These are phyloP conservation scores for Notolabrus celidotus DNA, from an alignment of 2,797 vertebrate species.

Conservation along the genomic window DNA sequence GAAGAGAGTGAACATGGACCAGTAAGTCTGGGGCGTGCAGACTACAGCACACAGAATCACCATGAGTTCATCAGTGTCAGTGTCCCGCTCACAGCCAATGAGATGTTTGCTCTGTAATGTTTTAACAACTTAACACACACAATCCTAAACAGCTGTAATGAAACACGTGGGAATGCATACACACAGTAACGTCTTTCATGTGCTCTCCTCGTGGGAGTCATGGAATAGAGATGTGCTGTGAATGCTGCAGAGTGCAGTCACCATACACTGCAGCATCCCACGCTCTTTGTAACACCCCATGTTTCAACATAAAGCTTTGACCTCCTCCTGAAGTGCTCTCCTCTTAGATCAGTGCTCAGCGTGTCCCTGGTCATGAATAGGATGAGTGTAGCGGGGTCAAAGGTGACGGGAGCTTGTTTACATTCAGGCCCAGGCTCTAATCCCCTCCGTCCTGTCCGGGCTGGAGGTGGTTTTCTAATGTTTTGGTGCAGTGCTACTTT, in stretches of 20 bases:
- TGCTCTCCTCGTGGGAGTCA: constrained; percentile 33
- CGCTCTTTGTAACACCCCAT: constrained; percentile 3
- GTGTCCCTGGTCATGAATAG: constrained; percentile 27
- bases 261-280: not conserved
- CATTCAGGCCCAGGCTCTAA: constrained; percentile 42
- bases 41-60: too few species aligned
- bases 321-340: constrained; percentile 10
- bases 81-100: constrained; percentile 47
- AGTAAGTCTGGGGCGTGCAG: constrained; percentile 34
- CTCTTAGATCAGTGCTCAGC: constrained; percentile 10
- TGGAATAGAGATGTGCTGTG: constrained; percentile 25
- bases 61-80: constrained; percentile 54
- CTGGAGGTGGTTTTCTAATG: constrained; percentile 37
- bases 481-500: constrained; percentile 43
- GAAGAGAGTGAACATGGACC: constrained; percentile 44
- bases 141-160: not conserved
- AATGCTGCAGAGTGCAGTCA: constrained; percentile 32
- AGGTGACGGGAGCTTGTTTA: constrained; percentile 54
- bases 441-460: constrained; percentile 28
- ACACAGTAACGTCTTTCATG: constrained; percentile 27
- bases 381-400: constrained; percentile 32
- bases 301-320: constrained; percentile 29
- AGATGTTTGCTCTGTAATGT: constrained; percentile 24
- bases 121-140: constrained; percentile 35
- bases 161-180: not conserved